Evolutionary conservation across 2,888 invertebrate species (phyloP), one percentile per base, ranked within the genome.

Genomic region (Gonocerus acuteangulatus): DNA sequence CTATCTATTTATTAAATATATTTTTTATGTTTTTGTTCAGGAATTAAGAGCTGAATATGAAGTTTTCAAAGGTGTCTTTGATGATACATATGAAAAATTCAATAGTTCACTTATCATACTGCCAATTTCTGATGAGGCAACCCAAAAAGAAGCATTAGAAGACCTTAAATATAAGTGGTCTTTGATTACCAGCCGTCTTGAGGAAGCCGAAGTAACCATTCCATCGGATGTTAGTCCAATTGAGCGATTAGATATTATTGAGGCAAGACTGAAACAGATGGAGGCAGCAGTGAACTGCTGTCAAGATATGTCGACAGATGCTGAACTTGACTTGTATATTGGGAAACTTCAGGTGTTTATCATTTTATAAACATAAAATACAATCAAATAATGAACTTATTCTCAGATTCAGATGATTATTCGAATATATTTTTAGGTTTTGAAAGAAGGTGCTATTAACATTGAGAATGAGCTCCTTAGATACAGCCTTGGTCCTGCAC

Each of bases 41-140:
- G 91, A 91, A 75, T 74, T 91, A 48, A 90, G 89, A 73, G 91
- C 90, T 0, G 89, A 90, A 69, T 87, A 88, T 69, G 90, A 90
- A 77, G 82, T 90, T 21, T 82, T 90, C 72, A 89, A 87, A 68
- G 84, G 84, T 67, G 79, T 89, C 51, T 82, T 85, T 57, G 83
- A 83, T 62, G 87, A 89, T 68, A 83, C 87, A 0, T 82, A 83
- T 16, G 77, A 80, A 45, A 82, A 84, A 64, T 84, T 91, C 68
- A 88, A 90, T 70, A 85, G 85, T 68, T 84, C 90, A 0, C 73
- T 91, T 62, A 82, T 85, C 72, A 84, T 88, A 4, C 79, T 92
- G 45, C 87, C 89, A 0, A 79, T 91, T n/a, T 84, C 88, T 0
- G 91, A 92, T 69, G 90, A 90, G 75, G 85, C 86, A 81, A 75